Evolutionary conservation across 2,113 vertebrate genomes (phyloP).

Genomic region (Brienomyrus longianalis): DNA sequence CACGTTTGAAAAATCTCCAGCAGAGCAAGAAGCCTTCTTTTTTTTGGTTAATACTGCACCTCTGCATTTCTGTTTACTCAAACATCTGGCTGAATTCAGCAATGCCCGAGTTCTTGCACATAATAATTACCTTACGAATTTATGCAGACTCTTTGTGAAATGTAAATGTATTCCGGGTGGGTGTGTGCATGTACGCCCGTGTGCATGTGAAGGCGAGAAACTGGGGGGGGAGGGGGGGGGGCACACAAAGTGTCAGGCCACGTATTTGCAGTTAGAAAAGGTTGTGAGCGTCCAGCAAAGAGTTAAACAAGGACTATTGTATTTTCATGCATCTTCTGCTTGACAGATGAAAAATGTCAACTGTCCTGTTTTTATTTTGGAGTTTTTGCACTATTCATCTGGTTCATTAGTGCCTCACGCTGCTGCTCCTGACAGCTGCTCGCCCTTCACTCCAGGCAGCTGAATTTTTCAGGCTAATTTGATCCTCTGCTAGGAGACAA

Average conservation of each 20-base stretch:
- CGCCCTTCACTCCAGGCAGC: conserved; percentile 85
- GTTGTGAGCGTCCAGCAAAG: conserved; percentile 74
- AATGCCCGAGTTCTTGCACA: background rate
- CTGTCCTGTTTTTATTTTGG: conserved; percentile 99
- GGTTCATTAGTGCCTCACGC: conserved; percentile 99
- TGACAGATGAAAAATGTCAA: conserved; percentile 99
- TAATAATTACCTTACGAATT: conserved; percentile 31
- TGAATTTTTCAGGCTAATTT: conserved; percentile 96
- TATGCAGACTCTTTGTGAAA: conserved; percentile 29
- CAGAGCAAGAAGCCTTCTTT: background rate
- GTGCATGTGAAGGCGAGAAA: conserved; percentile 13
- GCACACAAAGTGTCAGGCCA: background rate
- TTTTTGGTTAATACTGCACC: conserved; percentile 1
- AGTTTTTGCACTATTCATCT: conserved; percentile 99
- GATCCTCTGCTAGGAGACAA: conserved; percentile 85
- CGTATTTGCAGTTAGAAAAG: conserved; percentile 23
- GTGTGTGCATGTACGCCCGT: conserved; percentile 17
- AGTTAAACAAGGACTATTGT: conserved; percentile 94
- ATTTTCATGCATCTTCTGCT: conserved; percentile 99
- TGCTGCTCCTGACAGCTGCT: conserved; percentile 98
- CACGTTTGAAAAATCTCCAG: background rate
- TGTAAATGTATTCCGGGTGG: conserved; percentile 10
- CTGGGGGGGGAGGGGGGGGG: background rate
- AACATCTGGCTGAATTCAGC: conserved; percentile 38
- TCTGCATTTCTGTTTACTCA: conserved; percentile 13